phyloP scores from a whole-genome alignment of 2,797 vertebrate genomes.

The Xiphophorus birchmanni region DNA sequence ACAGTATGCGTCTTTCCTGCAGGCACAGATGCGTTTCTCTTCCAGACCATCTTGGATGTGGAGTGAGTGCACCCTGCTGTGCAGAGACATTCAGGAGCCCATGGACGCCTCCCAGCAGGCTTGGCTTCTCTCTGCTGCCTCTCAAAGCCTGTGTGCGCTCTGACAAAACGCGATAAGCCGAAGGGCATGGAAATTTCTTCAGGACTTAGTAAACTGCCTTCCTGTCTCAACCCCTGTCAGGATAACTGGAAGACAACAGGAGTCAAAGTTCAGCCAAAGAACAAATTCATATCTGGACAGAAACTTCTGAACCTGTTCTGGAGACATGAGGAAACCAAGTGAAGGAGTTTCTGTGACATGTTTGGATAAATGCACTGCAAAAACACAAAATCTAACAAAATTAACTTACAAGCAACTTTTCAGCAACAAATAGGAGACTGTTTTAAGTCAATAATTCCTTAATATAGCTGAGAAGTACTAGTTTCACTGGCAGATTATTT shows the following conservation, averaged over 20 bases:
- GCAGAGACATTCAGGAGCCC: conserved; percentile 85
- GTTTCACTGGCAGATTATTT: too few relatives aligned
- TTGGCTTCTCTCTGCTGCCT: conserved; percentile 41
- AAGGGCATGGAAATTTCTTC: conserved; percentile 1
- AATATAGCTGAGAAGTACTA: too few relatives aligned
- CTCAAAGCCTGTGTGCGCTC: conserved; percentile 27
- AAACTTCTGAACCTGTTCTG: not conserved
- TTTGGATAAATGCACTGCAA: not conserved
- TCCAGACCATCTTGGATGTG: conserved; percentile 85
- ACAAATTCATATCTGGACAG: not conserved
- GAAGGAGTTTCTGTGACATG: not conserved
- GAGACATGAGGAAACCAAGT: not conserved
- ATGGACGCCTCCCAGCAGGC: conserved; percentile 19
- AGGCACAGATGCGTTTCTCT: conserved; percentile 83
- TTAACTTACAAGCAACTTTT: too few relatives aligned
- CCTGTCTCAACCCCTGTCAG: not conserved
- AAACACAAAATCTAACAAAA: too few relatives aligned
- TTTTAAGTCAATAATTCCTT: too few relatives aligned
- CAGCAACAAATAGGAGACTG: too few relatives aligned
- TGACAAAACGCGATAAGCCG: conserved; percentile 20
- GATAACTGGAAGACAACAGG: not conserved
- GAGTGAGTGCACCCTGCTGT: conserved; percentile 84
- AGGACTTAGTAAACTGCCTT: conserved; percentile 18
- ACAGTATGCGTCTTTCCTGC: conserved; percentile 47
- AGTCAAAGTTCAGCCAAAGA: not conserved